Base-by-base conservation (phyloP, 64 coral and sea anemone species). In the Pocillopora damicornis region DNA sequence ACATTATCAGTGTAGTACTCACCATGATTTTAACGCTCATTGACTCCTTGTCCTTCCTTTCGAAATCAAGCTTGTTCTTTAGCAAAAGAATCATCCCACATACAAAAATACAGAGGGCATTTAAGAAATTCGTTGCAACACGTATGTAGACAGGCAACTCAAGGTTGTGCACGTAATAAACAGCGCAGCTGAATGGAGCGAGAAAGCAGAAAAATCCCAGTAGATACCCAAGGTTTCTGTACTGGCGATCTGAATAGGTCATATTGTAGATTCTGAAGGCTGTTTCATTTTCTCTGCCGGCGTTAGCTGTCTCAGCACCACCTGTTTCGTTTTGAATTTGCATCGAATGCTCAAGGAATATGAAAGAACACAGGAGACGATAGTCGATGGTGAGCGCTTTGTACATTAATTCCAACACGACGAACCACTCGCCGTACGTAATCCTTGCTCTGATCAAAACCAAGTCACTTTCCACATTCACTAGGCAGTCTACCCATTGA, bases 21-120 rank as follows among this genome's bases (percentile, higher is more conserved):
- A 83, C 80, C 80, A 83, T 83, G 36, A 83, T 51, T 51, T 83
- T 83, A 3, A 83, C 80, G 11, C 34, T 60, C 58, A 36, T 20
- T 16, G 79, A 64, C 30, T 81, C 79, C 30, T 30, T 60, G 37
- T 81, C 79, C 13, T 14, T 62, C 34, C 63, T 81, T 59, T 81
- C 30, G 63, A 37, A 63, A 36, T 63, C 61, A 35, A 81, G 60
- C 13, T 5, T 81, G 60, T 81, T 81, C 79, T 63, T 81, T 59
- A 35, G 60, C 61, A 81, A 37, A 30, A 81, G 79, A 20, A 64
- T 60, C 58, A 38, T 10, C 37, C 79, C 79, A 37, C 11, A 35
- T 12, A 17, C 61, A 83, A 83, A 18, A 13, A 83, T 68, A 37
- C 35, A 45, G 42, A 83, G 16, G 11, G 80, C 66, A 63, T 38